Conservation (phyloP, 1,140 invertebrate species). For the Microplitis demolitor region DNA sequence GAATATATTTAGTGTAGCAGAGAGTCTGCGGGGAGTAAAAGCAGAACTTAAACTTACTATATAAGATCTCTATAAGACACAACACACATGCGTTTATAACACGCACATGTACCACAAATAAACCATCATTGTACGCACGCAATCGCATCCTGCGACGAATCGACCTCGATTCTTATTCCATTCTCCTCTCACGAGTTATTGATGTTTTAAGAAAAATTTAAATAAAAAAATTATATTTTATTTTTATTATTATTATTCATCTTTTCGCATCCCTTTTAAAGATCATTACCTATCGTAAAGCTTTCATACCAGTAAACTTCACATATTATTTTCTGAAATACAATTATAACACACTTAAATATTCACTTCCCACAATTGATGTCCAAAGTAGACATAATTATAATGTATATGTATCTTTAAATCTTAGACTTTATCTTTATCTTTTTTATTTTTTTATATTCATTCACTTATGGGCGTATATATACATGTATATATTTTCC, state of each 20-base stretch:
- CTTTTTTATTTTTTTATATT: background rate
- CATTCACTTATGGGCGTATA: background rate
- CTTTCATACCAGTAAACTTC: background rate
- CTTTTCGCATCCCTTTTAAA: background rate
- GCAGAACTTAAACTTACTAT: no score
- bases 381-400: no score
- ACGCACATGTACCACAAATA: conserved; percentile 2
- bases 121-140: conserved; percentile 18
- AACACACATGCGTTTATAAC: background rate
- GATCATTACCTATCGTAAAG: background rate
- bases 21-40: no score
- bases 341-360: background rate
- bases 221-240: background rate
- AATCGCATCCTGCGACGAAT: conserved; percentile 22
- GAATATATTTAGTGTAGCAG: no score
- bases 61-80: no score
- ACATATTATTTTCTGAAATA: background rate
- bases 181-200: conserved; percentile 1
- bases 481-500: background rate
- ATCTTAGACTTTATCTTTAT: no score
- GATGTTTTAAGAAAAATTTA: background rate
- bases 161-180: conserved; percentile 17
- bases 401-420: no score
- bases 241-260: no score
- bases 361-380: background rate